Evolutionary conservation across 2,113 vertebrate genomes (phyloP).

Genomic region (Calonectris borealis): DNA sequence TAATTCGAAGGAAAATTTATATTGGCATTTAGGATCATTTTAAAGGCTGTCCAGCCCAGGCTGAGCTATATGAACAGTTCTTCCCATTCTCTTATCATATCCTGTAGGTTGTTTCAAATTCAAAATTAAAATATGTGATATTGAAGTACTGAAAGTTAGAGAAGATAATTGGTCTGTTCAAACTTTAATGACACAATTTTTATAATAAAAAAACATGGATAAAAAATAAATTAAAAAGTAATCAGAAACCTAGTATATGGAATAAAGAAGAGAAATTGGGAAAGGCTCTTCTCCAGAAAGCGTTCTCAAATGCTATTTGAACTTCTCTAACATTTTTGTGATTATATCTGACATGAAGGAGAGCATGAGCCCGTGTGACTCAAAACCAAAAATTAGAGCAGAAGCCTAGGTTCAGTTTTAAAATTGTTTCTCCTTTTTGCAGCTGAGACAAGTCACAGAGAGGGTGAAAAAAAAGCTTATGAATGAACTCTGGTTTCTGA

Average conservation of each 20-base stretch:
- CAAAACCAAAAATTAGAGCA: not conserved
- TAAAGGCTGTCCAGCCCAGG: not conserved
- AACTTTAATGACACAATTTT: not conserved
- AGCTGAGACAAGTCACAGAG: not conserved
- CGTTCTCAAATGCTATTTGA: not conserved
- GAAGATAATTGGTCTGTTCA: not conserved
- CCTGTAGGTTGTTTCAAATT: not conserved
- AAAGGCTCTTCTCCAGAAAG: not conserved
- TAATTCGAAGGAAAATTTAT: not conserved
- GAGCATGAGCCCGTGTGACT: not conserved
- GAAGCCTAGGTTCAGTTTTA: not conserved
- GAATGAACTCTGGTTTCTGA: not conserved
- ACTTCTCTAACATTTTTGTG: not conserved
- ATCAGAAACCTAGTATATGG: not conserved
- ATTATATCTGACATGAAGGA: not conserved
- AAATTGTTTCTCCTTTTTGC: not conserved
- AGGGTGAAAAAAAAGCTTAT: not conserved
- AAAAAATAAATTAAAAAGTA: not conserved
- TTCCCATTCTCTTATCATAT: not conserved
- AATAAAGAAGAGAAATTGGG: not conserved
- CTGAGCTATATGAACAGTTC: not conserved
- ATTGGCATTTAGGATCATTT: not conserved
- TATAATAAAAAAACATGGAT: not conserved
- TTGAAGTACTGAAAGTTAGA: not conserved
- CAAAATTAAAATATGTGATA: not conserved